Conservation (phyloP, 2,113 vertebrate genomes). For the Haemorhous mexicanus region DNA sequence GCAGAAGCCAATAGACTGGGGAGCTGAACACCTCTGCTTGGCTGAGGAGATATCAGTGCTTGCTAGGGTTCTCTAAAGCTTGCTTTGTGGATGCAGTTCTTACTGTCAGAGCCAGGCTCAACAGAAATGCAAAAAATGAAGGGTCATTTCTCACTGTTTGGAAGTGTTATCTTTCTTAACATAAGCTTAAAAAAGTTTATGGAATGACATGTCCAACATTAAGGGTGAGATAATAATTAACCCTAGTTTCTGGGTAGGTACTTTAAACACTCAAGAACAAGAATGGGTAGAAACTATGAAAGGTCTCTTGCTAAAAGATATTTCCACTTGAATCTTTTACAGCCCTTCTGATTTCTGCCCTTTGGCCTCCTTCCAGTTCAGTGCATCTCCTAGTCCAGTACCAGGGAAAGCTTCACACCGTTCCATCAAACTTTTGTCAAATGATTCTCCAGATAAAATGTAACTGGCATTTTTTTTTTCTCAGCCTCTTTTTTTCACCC, state of each 20-base stretch:
- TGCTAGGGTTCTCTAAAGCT: neutral
- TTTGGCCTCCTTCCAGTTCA: constrained; percentile 36
- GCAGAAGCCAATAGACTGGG: neutral
- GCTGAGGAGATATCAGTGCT: neutral
- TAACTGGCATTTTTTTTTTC: constrained; percentile 26
- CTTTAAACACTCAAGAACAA: neutral
- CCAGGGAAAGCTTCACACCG: neutral
- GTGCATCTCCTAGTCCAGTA: neutral
- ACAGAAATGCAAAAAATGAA: neutral
- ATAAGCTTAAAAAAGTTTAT: neutral
- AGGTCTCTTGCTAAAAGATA: neutral
- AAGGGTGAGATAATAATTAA: neutral
- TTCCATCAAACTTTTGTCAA: constrained; percentile 37
- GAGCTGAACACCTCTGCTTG: neutral
- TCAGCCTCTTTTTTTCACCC: constrained; percentile 25
- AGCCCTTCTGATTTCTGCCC: constrained; percentile 17
- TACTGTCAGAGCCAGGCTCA: neutral
- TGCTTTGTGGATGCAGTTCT: neutral
- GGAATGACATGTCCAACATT: neutral
- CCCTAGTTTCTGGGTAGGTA: neutral
- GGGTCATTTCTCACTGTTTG: neutral
- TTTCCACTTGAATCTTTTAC: constrained; percentile 27
- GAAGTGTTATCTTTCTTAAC: neutral
- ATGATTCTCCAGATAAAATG: constrained; percentile 40
- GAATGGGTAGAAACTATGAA: neutral